Base-by-base conservation (phyloP, 1,140 invertebrate species). In the Elysia chlorotica region DNA sequence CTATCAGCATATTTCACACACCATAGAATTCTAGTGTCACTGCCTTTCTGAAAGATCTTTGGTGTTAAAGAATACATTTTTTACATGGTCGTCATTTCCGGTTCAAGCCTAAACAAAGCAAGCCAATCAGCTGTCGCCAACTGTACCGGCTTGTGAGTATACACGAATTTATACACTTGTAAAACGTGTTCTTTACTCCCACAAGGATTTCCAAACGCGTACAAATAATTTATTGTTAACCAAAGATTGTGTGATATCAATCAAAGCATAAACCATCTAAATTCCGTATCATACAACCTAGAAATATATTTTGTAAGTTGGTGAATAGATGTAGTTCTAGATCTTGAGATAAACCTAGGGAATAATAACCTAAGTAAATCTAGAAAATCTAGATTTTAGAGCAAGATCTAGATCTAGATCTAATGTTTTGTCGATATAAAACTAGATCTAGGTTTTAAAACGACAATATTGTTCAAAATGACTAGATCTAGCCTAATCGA, bases 41-140 rank as follows among this genome's bases (percentile, higher is more conserved):
- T n/a, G n/a, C n/a, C n/a, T n/a, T n/a, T n/a, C n/a, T n/a, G n/a
- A n/a, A n/a, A n/a, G n/a, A n/a, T n/a, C n/a, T n/a, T n/a, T n/a
- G n/a, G n/a, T n/a, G n/a, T n/a, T n/a, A n/a, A n/a, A n/a, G n/a
- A n/a, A n/a, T n/a, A n/a, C n/a, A n/a, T n/a, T n/a, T n/a, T n/a
- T n/a, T n/a, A n/a, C n/a, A n/a, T n/a, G n/a, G n/a, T n/a, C n/a
- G n/a, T n/a, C n/a, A n/a, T n/a, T n/a, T n/a, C n/a, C n/a, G n/a
- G n/a, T n/a, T n/a, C n/a, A n/a, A n/a, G n/a, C n/a, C n/a, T 25
- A 66, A 63, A 41, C 48, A 10, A 10, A 36, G 36, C 38, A 25
- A 28, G 59, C 67, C 67, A 69, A 69, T 69, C 67, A 69, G 2
- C 23, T 36, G 1, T 56, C 67, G 67, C 67, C 67, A 69, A 69